phyloP scores from a whole-genome alignment of 2,797 vertebrate genomes.

The Rhinoraja longicauda region DNA sequence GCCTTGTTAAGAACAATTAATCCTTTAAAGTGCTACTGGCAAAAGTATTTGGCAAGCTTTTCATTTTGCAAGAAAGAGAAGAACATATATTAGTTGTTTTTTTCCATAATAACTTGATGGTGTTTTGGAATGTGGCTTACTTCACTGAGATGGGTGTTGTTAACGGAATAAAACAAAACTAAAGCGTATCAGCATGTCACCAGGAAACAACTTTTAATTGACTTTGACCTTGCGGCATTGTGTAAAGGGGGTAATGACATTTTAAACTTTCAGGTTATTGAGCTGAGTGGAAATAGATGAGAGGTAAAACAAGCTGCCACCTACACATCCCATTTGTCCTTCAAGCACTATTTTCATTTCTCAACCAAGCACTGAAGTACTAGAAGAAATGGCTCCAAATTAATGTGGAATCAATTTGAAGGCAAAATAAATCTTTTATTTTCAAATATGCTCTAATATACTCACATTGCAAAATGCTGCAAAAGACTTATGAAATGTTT shows the following conservation, averaged over 20 bases:
- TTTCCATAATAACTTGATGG: not conserved
- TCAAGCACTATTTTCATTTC: not conserved
- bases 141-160: not conserved
- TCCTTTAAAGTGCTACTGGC: conserved; percentile 19
- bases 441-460: not conserved
- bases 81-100: not conserved
- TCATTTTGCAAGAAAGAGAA: not conserved
- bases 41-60: conserved; percentile 20
- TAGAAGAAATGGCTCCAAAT: not conserved
- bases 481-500: not conserved
- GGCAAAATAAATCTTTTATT: not conserved
- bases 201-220: no score
- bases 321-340: not conserved
- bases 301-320: not conserved
- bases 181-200: not conserved
- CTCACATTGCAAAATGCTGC: not conserved
- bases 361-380: not conserved
- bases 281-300: not conserved
- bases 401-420: not conserved
- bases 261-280: not conserved
- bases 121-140: not conserved
- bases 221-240: not conserved
- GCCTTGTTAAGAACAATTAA: not conserved
- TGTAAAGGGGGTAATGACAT: not conserved
- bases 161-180: not conserved